These are phyloP conservation scores for Scaptomyza hsui DNA, from an alignment of 1,140 invertebrate species.

Conservation along the genomic window DNA sequence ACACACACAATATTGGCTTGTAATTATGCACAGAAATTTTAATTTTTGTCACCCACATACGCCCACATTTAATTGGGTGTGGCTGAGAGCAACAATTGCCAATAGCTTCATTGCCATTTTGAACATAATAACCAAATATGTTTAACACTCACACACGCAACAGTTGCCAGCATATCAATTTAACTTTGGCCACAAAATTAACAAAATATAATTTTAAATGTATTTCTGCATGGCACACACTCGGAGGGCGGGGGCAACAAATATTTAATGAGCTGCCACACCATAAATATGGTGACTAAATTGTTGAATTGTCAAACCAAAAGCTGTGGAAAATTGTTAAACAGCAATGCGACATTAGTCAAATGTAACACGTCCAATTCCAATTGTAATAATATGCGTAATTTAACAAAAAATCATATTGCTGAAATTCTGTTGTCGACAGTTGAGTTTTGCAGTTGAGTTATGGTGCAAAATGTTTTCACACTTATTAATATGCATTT, in stretches of 20 bases:
- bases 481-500: conserved; percentile 26
- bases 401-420: background rate
- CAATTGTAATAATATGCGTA: conserved; percentile 10
- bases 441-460: conserved; percentile 5
- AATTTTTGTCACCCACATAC: conserved; percentile 6
- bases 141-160: conserved; percentile 36
- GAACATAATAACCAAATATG: conserved; percentile 61
- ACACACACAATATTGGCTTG: background rate
- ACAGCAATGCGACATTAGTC: conserved; percentile 21
- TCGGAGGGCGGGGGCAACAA: conserved; percentile 22
- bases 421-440: conserved; percentile 14
- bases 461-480: conserved; percentile 12
- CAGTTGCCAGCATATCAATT: conserved; percentile 60
- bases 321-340: conserved; percentile 25
- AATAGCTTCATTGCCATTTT: conserved; percentile 60
- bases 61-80: conserved; percentile 47
- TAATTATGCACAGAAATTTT: conserved; percentile 24
- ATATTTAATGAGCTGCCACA: conserved; percentile 69
- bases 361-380: conserved; percentile 20
- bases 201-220: conserved; percentile 53
- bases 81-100: conserved; percentile 27
- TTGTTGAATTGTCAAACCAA: conserved; percentile 31
- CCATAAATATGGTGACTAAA: conserved; percentile 54
- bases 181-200: conserved; percentile 41
- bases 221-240: conserved; percentile 14